Evolutionary conservation across 2,888 invertebrate genomes (phyloP).

Genomic region (Netelia inedita): DNA sequence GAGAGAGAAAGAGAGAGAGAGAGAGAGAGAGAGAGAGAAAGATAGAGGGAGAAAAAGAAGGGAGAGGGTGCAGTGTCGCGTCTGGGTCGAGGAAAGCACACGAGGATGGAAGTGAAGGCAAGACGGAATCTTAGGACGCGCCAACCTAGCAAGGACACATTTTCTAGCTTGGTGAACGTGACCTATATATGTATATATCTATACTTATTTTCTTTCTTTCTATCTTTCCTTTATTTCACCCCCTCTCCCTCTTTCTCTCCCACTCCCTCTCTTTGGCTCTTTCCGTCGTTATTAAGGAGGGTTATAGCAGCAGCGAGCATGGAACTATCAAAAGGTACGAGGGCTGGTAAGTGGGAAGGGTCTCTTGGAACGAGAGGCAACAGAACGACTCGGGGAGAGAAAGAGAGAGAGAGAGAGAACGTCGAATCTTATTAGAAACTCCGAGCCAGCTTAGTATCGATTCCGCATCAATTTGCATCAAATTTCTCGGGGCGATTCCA

Average conservation of each 20-base stretch:
- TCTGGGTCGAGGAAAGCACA: constrained; percentile 38
- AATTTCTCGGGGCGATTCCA: constrained; percentile 67
- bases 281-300: neutral
- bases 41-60: neutral
- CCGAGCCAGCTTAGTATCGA: constrained; percentile 79
- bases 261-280: neutral
- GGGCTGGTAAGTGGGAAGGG: too few relatives aligned
- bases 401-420: constrained; percentile 43
- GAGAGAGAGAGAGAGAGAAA: constrained; percentile 23
- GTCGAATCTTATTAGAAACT: constrained; percentile 81
- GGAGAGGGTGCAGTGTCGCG: constrained; percentile 22
- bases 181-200: constrained; percentile 17
- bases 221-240: constrained; percentile 11
- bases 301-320: neutral
- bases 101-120: constrained; percentile 41
- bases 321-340: too few relatives aligned
- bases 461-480: constrained; percentile 81
- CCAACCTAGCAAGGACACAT: constrained; percentile 55
- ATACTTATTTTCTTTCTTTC: neutral
- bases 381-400: constrained; percentile 18
- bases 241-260: neutral
- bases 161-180: constrained; percentile 52
- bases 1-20: constrained; percentile 29
- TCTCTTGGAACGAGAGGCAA: too few relatives aligned
- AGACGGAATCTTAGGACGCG: constrained; percentile 58